A percentile compares a stretch with the other conserved stretches of the same genome.
These are phyloP conservation scores for Pseudoatta argentina DNA, from an alignment of 1,140 invertebrate species.

Conservation along the genomic window DNA sequence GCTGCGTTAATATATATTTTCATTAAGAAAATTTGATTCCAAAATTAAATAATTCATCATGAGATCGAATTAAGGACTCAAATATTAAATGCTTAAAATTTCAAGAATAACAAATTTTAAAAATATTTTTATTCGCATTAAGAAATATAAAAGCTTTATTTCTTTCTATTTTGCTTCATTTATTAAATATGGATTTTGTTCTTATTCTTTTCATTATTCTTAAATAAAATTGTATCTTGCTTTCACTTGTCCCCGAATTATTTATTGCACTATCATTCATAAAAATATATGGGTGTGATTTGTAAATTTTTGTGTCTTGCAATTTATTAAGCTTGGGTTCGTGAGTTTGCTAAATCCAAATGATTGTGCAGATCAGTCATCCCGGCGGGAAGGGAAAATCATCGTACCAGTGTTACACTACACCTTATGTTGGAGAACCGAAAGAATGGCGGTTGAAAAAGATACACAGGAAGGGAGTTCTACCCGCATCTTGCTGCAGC, in stretches of 20 bases:
- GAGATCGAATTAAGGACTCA: not conserved
- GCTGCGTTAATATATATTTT: not conserved
- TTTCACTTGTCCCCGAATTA: not conserved
- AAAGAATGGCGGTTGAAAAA: constrained; percentile 22
- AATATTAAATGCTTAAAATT: not conserved
- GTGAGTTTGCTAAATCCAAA: not conserved
- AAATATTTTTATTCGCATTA: not conserved
- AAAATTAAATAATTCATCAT: not conserved
- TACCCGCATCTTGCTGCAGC: not conserved
- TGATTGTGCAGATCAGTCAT: not conserved
- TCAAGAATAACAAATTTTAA: not conserved
- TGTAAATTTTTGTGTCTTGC: not conserved
- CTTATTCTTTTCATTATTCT: not conserved
- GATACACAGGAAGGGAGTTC: not conserved
- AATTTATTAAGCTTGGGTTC: not conserved
- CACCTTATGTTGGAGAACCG: not conserved
- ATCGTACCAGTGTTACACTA: constrained; percentile 9
- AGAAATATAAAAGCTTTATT: not conserved
- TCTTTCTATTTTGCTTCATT: not conserved
- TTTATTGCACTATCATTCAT: not conserved
- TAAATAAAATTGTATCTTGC: not conserved
- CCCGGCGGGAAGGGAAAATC: not conserved
- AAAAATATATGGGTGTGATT: not conserved
- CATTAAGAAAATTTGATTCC: not conserved
- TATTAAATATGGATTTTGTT: not conserved